Evolutionary conservation across 2,113 vertebrate genomes (phyloP), one percentile per base, ranked within the genome.

Genomic region (Prolemur simus): DNA sequence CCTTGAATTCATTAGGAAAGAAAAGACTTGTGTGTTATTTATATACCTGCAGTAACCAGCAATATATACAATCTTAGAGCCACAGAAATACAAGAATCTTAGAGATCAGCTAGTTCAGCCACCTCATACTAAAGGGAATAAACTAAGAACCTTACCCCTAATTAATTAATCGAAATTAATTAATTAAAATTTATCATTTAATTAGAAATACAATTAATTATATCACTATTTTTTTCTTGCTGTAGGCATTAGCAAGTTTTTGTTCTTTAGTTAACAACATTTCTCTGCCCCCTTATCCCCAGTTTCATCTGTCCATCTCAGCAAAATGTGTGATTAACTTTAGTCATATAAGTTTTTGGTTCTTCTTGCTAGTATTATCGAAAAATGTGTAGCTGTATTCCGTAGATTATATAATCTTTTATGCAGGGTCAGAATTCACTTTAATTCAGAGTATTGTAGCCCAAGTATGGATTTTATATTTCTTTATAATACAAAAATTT

Each of bases 321-420:
- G 32, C 34, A 21, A 91, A 74, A 45, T 71, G 1, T 25, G 49
- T 91, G 39, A 63, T 82, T 60, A 18, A 83, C 49, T 87, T 78
- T 68, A 42, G 20, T 32, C 20, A 74, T 37, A 92, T 39, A 63
- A 84, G 25, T 9, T 86, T 68, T 87, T 87, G 18, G 4, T 45
- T 89, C 17, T 73, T 86, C 17, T 73, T 85, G 21, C 32, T 63
- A 87, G n/a, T 77, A 23, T 92, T 73, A 49, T 34, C 87, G 20
- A 49, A 89, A 94, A 66, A 58, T 82, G 17, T 34, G 2, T 21
- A 54, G 12, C 20, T 13, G 56, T 17, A 32, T 8, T 56, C 29
- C 1, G 4, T 34, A 21, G 37, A 47, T 54, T 66, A n/a, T 18
- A 17, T 63, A 60, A 56, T 87, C 17, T 52, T 93, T 63, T 78